Conservation (phyloP, 1,140 invertebrate species). For the Lineus longissimus region DNA sequence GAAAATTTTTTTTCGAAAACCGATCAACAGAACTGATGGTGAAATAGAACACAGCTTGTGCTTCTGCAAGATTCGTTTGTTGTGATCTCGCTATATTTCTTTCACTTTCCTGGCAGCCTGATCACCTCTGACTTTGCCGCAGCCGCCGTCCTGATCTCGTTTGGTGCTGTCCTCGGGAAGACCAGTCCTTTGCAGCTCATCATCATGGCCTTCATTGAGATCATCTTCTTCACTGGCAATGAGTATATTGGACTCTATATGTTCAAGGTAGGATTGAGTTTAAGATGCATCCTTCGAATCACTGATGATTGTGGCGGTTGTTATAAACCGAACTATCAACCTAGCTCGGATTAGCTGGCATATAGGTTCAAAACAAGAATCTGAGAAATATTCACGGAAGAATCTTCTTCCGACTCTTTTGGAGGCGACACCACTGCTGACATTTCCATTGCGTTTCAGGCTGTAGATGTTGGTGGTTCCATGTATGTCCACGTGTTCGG, state of each 20-base stretch:
- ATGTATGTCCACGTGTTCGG: slow-evolving; percentile 93
- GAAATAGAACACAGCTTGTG: too few relatives aligned
- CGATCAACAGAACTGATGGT: too few relatives aligned
- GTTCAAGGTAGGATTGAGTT: slow-evolving; percentile 71
- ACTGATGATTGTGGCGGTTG: too few relatives aligned
- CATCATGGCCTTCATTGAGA: slow-evolving; percentile 74
- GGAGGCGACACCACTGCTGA: too few relatives aligned
- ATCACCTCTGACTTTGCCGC: slow-evolving; percentile 82
- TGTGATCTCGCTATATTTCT: slow-evolving; percentile 66
- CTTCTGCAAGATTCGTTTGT: too few relatives aligned
- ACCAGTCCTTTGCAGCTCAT: slow-evolving; percentile 80
- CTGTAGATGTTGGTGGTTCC: slow-evolving; percentile 70
- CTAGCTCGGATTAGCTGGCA: too few relatives aligned
- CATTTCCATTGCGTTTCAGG: slow-evolving; percentile 60
- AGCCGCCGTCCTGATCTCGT: slow-evolving; percentile 85
- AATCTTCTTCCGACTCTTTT: too few relatives aligned
- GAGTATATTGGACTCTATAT: slow-evolving; percentile 71
- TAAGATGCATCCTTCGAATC: too few relatives aligned
- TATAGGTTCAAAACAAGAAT: too few relatives aligned
- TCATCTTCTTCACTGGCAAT: slow-evolving; percentile 74
- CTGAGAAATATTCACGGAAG: too few relatives aligned
- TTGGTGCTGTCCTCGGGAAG: slow-evolving; percentile 84
- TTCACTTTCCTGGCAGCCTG: slow-evolving; percentile 70
- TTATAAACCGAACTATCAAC: too few relatives aligned
- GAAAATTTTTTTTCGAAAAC: too few relatives aligned